Evolutionary conservation across 2,888 invertebrate species (phyloP).

Genomic region (Choreutis nemorana): DNA sequence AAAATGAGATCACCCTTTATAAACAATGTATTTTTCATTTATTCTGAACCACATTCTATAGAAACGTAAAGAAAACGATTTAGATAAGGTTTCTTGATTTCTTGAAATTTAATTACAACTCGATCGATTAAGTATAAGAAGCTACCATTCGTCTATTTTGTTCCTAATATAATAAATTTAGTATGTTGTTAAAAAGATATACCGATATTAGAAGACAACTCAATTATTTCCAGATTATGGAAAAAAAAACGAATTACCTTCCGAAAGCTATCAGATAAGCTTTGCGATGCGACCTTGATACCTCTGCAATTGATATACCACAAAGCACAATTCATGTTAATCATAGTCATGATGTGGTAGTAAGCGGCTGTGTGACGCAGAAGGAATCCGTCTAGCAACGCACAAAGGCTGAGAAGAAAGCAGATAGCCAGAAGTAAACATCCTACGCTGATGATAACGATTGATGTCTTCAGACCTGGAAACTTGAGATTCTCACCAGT

Average conservation of each 20-base stretch:
- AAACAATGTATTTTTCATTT: too few species aligned
- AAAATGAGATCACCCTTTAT: constrained; percentile 5
- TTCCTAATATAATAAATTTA: too few species aligned
- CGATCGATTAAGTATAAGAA: too few species aligned
- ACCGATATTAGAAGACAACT: too few species aligned
- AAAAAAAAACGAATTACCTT: constrained; percentile 28
- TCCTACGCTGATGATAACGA: constrained; percentile 69
- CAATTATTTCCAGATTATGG: too few species aligned
- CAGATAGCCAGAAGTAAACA: constrained; percentile 68
- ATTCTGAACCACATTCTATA: too few species aligned
- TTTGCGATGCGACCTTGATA: constrained; percentile 69
- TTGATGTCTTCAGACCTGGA: constrained; percentile 66
- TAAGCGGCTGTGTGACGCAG: constrained; percentile 70
- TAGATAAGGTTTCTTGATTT: too few species aligned
- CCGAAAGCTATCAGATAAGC: constrained; percentile 59
- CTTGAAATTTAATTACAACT: too few species aligned
- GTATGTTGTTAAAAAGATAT: too few species aligned
- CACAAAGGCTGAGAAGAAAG: constrained; percentile 68
- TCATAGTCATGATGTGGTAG: constrained; percentile 74
- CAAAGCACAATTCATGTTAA: constrained; percentile 76
- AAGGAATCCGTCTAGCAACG: constrained; percentile 70
- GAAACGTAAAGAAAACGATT: too few species aligned
- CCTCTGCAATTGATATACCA: constrained; percentile 76
- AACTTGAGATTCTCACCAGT: constrained; percentile 69
- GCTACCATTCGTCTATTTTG: too few species aligned